Percentiles rank a stretch among this genome's conserved stretches.
Evolutionary conservation across 2,113 vertebrate species (phyloP).

Genomic region (Gnathonemus longibarbis): DNA sequence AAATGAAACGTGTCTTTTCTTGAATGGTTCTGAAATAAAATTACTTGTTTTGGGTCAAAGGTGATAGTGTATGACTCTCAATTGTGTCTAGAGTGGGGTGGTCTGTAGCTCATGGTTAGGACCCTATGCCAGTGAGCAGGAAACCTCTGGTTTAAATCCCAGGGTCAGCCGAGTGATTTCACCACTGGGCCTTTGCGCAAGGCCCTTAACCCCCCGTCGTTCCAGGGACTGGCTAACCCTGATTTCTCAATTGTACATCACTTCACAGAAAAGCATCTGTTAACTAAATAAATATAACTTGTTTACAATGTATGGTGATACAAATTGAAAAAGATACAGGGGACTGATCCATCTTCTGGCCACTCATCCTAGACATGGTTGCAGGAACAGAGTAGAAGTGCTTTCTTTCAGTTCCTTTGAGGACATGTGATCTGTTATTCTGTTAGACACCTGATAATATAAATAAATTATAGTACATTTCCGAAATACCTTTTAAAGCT

Average conservation of each 20-base stretch:
- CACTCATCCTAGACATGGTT: background rate
- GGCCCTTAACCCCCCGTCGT: background rate
- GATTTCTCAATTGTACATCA: background rate
- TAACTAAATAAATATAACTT: background rate
- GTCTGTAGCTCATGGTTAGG: background rate
- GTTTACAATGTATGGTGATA: background rate
- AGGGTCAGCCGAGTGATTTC: background rate
- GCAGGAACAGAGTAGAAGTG: background rate
- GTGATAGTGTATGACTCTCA: background rate
- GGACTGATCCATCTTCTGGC: background rate
- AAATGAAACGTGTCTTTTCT: constrained; percentile 16
- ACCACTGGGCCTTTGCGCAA: background rate
- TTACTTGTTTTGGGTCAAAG: background rate
- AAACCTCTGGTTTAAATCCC: background rate
- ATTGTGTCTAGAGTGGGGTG: background rate
- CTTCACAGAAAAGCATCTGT: background rate
- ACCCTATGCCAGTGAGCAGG: background rate
- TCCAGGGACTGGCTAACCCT: background rate
- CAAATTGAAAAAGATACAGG: background rate
- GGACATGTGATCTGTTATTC: background rate
- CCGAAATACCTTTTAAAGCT: background rate
- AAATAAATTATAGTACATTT: background rate
- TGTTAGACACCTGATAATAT: background rate
- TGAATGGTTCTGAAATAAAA: background rate
- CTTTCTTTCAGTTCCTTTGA: background rate